Conservation (phyloP, 1,140 invertebrate genomes). For the Chlorops oryzae region DNA sequence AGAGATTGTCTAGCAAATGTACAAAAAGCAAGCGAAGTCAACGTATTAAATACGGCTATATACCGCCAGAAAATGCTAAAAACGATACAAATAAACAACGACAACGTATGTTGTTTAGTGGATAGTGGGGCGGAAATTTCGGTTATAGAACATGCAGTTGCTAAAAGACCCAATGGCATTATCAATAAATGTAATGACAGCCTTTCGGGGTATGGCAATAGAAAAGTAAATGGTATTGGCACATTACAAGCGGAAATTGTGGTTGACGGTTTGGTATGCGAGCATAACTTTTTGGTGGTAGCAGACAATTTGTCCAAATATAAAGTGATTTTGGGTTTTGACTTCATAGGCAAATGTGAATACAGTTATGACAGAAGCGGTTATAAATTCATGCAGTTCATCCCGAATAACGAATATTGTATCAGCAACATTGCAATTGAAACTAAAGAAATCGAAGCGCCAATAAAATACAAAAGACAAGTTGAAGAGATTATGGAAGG, state of each 20-base stretch:
- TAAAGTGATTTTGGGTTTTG: conserved; percentile 1
- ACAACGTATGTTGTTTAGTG: not conserved
- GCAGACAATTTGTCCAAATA: conserved; percentile 3
- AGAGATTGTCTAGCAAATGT: not conserved
- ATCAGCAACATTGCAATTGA: not conserved
- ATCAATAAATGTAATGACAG: not conserved
- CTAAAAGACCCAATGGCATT: not conserved
- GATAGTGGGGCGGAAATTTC: conserved; percentile 2
- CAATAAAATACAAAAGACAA: not conserved
- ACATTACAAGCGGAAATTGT: not conserved
- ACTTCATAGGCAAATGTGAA: conserved; percentile 5
- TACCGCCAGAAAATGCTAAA: not conserved
- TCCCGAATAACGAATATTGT: not conserved
- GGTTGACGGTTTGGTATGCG: not conserved
- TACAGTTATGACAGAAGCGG: not conserved
- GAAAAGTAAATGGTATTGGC: not conserved
- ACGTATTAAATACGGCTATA: not conserved
- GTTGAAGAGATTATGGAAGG: not conserved
- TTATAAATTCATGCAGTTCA: conserved; percentile 1
- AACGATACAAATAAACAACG: not conserved
- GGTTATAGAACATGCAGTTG: not conserved
- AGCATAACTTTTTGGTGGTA: conserved; percentile 2
- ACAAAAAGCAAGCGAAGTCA: not conserved
- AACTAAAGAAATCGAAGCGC: conserved; percentile 1
- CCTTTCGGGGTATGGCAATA: conserved; percentile 2